Conservation (phyloP, 2,888 invertebrate genomes). For the Eupithecia centaureata region DNA sequence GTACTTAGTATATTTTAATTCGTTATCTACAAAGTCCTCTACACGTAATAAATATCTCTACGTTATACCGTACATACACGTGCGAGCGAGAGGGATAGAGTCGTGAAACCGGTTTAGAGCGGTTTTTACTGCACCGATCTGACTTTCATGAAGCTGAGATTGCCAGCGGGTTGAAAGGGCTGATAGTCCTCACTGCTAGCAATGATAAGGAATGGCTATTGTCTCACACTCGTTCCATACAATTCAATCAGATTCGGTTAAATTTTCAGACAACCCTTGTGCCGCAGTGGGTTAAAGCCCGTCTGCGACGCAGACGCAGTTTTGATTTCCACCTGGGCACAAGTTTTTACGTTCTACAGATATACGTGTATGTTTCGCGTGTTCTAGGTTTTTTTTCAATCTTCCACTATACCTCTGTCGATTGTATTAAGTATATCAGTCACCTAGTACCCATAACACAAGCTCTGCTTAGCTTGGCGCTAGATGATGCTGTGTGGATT, state of each 20-base stretch:
- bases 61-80: not conserved
- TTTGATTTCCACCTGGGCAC: not conserved
- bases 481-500: no score
- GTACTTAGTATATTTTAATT: no score
- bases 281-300: not conserved
- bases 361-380: no score
- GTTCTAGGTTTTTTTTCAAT: no score
- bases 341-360: no score
- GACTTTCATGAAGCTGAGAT: conserved; percentile 48
- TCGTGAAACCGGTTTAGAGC: conserved; percentile 45
- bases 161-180: conserved; percentile 17
- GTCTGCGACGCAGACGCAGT: not conserved
- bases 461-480: no score
- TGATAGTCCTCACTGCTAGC: not conserved
- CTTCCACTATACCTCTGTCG: no score
- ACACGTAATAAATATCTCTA: not conserved
- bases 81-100: conserved; percentile 4
- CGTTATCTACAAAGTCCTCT: not conserved
- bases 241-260: not conserved
- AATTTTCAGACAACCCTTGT: no score
- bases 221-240: not conserved
- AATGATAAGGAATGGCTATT: not conserved
- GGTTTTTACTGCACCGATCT: conserved; percentile 40
- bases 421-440: no score
- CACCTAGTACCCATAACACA: no score